These are phyloP conservation scores for Papilio aristodemus DNA, from an alignment of 1,140 invertebrate genomes.

Conservation along the genomic window DNA sequence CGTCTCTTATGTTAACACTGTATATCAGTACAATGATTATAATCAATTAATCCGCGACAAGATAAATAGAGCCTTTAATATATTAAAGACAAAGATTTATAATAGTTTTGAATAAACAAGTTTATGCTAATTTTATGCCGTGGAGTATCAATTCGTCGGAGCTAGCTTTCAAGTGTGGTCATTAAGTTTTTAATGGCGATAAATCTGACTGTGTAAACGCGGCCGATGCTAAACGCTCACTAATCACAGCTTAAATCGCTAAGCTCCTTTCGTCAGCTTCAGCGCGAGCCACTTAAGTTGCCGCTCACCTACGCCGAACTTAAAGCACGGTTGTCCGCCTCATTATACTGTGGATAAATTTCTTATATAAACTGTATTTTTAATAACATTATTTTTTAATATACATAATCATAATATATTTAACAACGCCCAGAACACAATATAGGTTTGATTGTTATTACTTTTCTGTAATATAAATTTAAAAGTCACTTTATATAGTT, in stretches of 20 bases:
- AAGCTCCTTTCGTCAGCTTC: slow-evolving; percentile 53
- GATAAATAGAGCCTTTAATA: slow-evolving; percentile 51
- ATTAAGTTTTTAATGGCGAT: slow-evolving; percentile 65
- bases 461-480: too few relatives aligned
- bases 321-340: background rate
- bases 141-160: slow-evolving; percentile 50
- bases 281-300: slow-evolving; percentile 36
- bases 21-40: slow-evolving; percentile 22
- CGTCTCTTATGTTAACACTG: slow-evolving; percentile 9
- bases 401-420: too few relatives aligned
- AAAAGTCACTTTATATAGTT: too few relatives aligned
- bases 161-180: slow-evolving; percentile 46
- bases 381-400: too few relatives aligned
- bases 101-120: slow-evolving; percentile 55
- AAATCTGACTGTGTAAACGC: slow-evolving; percentile 58
- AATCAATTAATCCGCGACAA: slow-evolving; percentile 28
- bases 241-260: slow-evolving; percentile 57
- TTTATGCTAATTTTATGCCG: slow-evolving; percentile 72
- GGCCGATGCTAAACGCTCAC: slow-evolving; percentile 48
- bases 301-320: slow-evolving; percentile 41
- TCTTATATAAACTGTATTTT: too few relatives aligned
- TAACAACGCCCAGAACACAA: too few relatives aligned
- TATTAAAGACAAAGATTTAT: slow-evolving; percentile 66
- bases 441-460: too few relatives aligned
- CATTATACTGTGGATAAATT: too few relatives aligned